These are phyloP conservation scores for Pangasius krempfi DNA, from an alignment of 2,797 vertebrate species.

Conservation along the genomic window DNA sequence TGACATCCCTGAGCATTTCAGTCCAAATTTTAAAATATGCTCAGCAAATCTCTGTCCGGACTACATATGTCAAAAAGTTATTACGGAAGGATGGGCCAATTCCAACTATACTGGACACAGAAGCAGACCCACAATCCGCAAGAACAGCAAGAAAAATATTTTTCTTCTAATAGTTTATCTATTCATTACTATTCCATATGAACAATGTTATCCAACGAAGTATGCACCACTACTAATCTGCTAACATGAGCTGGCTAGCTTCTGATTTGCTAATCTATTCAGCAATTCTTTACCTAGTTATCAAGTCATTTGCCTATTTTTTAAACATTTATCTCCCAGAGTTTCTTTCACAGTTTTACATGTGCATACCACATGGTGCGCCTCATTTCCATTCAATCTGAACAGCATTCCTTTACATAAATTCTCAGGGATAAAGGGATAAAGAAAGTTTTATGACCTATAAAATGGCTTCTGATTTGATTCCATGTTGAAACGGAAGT, in stretches of 20 bases:
- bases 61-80: background rate
- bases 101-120: background rate
- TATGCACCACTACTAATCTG: background rate
- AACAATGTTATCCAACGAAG: background rate
- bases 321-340: background rate
- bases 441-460: background rate
- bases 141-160: no score
- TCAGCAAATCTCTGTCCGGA: background rate
- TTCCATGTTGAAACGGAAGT: background rate
- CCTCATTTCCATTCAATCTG: background rate
- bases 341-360: background rate
- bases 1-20: background rate
- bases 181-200: background rate
- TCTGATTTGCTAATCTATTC: background rate
- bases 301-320: conserved; percentile 8
- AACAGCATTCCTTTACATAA: background rate
- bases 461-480: background rate
- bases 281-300: background rate
- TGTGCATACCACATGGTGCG: background rate
- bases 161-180: background rate
- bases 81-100: background rate
- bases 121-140: background rate
- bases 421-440: background rate
- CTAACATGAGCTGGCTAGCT: background rate
- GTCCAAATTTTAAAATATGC: background rate